Conservation (phyloP, 2,888 invertebrate genomes). For the Eristalis intricaria region DNA sequence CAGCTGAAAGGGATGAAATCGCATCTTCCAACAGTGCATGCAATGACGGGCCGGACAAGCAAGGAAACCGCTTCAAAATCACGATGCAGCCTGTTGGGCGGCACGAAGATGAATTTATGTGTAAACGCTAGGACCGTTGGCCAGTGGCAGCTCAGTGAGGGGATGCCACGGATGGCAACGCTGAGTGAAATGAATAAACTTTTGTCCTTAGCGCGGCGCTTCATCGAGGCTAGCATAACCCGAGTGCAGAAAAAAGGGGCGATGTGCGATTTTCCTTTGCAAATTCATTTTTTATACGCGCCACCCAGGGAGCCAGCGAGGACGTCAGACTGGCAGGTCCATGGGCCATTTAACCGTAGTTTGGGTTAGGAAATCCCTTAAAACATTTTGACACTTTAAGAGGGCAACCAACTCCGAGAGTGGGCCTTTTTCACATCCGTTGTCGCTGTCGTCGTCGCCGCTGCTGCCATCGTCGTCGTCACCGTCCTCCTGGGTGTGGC, state of each 20-base stretch:
- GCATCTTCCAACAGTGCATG: constrained; percentile 12
- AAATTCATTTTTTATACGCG: constrained; percentile 31
- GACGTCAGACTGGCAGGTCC: constrained; percentile 38
- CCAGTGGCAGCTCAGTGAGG: constrained; percentile 25
- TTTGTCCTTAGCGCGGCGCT: constrained; percentile 64
- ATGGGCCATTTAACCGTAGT: constrained; percentile 59
- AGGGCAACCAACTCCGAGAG: constrained; percentile 61
- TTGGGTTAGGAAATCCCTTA: constrained; percentile 48
- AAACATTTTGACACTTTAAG: constrained; percentile 69
- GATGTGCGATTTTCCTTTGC: constrained; percentile 23
- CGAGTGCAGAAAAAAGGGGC: constrained; percentile 16
- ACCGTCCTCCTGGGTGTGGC: constrained; percentile 39
- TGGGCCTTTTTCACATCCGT: constrained; percentile 9
- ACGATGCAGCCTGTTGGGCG: constrained; percentile 3
- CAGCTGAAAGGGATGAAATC: not conserved
- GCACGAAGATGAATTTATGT: constrained; percentile 61
- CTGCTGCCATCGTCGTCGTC: not conserved
- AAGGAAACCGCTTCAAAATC: constrained; percentile 44
- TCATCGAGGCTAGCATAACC: constrained; percentile 53
- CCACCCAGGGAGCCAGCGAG: not conserved
- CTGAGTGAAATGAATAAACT: constrained; percentile 64
- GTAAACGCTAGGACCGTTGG: constrained; percentile 12
- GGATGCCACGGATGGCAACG: not conserved
- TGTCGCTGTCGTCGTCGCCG: not conserved
- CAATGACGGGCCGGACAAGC: constrained; percentile 30